phyloP scores from a whole-genome alignment of 1,140 invertebrate species.

The Lasioglossum albipes region DNA sequence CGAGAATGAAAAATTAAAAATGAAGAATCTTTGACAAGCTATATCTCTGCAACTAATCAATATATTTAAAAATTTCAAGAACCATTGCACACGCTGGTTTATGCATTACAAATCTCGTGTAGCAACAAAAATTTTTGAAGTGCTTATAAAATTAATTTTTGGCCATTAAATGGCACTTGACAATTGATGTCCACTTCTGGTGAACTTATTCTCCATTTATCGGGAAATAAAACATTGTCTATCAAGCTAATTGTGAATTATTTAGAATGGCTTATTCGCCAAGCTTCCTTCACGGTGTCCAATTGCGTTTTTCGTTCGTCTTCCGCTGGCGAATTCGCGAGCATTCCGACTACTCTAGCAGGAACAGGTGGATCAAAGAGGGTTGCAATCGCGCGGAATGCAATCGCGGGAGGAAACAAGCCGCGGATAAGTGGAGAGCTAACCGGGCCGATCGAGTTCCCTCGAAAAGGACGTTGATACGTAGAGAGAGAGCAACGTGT shows the following conservation, averaged over 20 bases:
- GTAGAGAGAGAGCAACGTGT: conserved; percentile 1
- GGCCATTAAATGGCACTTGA: no score
- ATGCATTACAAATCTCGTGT: no score
- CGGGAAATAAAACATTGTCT: background rate
- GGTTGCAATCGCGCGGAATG: background rate
- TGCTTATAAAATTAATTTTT: no score
- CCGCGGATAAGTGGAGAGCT: conserved; percentile 28
- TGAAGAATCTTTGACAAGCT: no score
- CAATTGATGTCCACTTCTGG: no score
- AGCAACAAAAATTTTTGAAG: no score
- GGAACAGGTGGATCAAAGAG: background rate
- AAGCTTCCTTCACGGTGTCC: background rate
- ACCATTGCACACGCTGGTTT: no score
- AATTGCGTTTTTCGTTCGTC: background rate
- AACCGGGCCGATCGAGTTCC: conserved; percentile 52
- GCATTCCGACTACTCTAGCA: background rate
- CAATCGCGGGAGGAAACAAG: background rate
- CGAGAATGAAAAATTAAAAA: no score
- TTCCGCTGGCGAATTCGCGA: no score
- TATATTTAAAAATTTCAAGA: no score
- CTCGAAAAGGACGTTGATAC: conserved; percentile 40
- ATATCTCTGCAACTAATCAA: no score
- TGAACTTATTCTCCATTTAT: conserved; percentile 34
- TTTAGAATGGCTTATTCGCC: background rate
- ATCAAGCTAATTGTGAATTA: conserved; percentile 10